Percentiles rank a stretch among this genome's conserved stretches.
These are phyloP conservation scores for Hylaea fasciaria DNA, from an alignment of 2,888 invertebrate species.

Conservation along the genomic window DNA sequence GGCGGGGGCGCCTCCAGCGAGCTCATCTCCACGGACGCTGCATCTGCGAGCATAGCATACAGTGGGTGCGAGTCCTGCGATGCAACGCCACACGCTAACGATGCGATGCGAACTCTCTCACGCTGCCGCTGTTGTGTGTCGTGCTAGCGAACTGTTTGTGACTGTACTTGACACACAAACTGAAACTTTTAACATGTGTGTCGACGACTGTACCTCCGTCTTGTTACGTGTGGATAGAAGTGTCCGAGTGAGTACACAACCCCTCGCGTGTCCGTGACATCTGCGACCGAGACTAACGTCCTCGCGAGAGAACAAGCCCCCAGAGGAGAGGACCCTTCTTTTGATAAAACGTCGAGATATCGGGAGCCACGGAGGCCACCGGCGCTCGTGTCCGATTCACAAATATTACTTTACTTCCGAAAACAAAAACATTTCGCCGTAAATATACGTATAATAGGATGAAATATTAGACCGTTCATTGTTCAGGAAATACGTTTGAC, in stretches of 20 bases:
- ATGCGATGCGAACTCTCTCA: too few relatives aligned
- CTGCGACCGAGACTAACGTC: constrained; percentile 18
- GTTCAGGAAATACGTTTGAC: background rate
- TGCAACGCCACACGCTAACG: too few relatives aligned
- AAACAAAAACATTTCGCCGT: constrained; percentile 17
- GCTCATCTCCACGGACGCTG: constrained; percentile 61
- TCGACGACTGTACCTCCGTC: too few relatives aligned
- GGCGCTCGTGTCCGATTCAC: constrained; percentile 9
- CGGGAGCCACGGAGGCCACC: constrained; percentile 1
- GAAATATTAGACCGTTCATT: background rate
- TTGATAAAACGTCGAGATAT: constrained; percentile 6
- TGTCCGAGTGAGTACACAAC: background rate
- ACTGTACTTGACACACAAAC: too few relatives aligned
- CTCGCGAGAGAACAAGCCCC: background rate
- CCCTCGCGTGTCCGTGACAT: constrained; percentile 8
- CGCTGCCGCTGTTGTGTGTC: too few relatives aligned
- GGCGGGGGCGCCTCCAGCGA: constrained; percentile 41
- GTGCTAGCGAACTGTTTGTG: too few relatives aligned
- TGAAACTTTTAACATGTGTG: too few relatives aligned
- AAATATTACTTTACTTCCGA: constrained; percentile 20
- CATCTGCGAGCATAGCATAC: constrained; percentile 49
- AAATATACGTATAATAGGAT: constrained; percentile 2
- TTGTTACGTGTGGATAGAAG: too few relatives aligned
- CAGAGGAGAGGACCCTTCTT: background rate
- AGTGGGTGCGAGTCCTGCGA: too few relatives aligned